Evolutionary conservation across 2,113 vertebrate species (phyloP).

Genomic region (Scortum barcoo): DNA sequence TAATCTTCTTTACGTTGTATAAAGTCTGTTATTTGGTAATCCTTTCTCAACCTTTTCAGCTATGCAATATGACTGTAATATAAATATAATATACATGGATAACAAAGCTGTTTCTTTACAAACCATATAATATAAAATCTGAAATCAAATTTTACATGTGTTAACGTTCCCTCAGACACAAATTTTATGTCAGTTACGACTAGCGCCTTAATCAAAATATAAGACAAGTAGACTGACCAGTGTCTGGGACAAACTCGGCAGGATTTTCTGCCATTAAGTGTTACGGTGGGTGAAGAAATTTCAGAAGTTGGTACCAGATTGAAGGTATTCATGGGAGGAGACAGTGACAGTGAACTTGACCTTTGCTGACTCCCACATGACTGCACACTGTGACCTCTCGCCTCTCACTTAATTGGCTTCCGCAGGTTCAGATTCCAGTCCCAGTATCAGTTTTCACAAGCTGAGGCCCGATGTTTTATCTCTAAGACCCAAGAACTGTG

Average conservation of each 20-base stretch:
- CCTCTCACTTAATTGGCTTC: conserved; percentile 21
- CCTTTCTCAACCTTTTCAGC: conserved; percentile 55
- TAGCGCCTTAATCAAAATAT: conserved; percentile 14
- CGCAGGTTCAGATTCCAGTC: conserved; percentile 12
- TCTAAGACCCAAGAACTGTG: conserved; percentile 7
- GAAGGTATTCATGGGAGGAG: conserved; percentile 28
- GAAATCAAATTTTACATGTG: conserved; percentile 50
- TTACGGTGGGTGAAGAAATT: conserved; percentile 25
- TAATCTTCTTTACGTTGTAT: conserved; percentile 59
- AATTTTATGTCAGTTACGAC: conserved; percentile 1
- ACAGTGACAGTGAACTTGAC: conserved; percentile 45
- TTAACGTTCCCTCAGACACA: conserved; percentile 23
- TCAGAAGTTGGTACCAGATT: conserved; percentile 40
- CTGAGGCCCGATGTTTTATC: background rate
- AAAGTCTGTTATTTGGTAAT: conserved; percentile 78
- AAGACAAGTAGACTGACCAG: conserved; percentile 53
- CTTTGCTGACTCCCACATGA: conserved; percentile 4
- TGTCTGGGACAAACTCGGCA: conserved; percentile 32
- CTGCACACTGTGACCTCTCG: conserved; percentile 23
- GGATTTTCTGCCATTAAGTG: conserved; percentile 30
- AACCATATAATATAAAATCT: conserved; percentile 62
- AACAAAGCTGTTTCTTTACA: conserved; percentile 65
- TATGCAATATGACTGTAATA: conserved; percentile 67
- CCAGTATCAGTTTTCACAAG: conserved; percentile 29
- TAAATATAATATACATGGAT: conserved; percentile 75